These are phyloP conservation scores for Ursus arctos DNA, from an alignment of 2,113 vertebrate genomes.

Conservation along the genomic window DNA sequence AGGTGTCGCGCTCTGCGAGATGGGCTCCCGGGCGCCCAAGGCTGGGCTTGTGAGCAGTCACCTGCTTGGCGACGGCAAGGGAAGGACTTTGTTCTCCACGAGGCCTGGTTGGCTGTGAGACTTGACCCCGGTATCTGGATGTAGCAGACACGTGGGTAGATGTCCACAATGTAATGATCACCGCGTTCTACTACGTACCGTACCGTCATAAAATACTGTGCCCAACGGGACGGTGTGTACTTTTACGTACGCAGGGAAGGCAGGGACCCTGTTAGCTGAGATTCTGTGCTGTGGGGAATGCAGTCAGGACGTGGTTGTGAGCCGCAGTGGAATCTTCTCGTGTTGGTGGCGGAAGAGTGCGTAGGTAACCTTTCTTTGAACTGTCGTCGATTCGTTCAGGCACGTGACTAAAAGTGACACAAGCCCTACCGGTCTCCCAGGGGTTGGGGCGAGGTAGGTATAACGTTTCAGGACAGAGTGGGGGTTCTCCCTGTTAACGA, in stretches of 20 bases:
- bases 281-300: not conserved
- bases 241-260: not conserved
- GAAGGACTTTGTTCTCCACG: not conserved
- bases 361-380: not conserved
- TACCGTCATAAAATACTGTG: not conserved
- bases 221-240: not conserved
- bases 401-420: slow-evolving; percentile 24
- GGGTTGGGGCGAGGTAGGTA: not conserved
- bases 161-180: not conserved
- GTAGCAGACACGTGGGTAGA: not conserved
- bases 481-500: not conserved
- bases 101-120: not conserved
- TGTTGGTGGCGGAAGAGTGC: not conserved
- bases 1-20: not conserved
- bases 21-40: not conserved
- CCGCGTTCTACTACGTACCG: not conserved
- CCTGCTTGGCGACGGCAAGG: not conserved
- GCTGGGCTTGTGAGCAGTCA: not conserved
- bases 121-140: not conserved
- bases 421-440: not conserved
- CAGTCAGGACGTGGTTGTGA: not conserved
- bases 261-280: not conserved
- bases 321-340: not conserved
- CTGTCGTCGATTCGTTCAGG: slow-evolving; percentile 31
- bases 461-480: not conserved